Conservation (phyloP, 2,888 invertebrate species). For the Dysmachus trigonus region DNA sequence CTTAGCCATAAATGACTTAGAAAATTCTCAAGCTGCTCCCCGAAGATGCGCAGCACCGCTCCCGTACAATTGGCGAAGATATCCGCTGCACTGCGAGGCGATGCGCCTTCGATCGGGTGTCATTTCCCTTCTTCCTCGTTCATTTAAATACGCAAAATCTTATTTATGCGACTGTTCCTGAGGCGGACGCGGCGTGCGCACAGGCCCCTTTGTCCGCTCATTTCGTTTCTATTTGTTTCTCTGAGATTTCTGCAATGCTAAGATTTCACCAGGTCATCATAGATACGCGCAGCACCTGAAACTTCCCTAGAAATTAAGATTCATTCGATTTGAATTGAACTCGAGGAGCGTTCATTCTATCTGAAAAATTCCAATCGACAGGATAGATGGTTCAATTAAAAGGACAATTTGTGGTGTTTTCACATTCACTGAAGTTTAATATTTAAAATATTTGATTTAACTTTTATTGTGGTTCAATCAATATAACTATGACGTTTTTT, state of each 20-base stretch:
- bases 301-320: background rate
- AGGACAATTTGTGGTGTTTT: background rate
- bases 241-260: slow-evolving; percentile 14
- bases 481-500: no score
- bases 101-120: slow-evolving; percentile 34
- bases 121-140: slow-evolving; percentile 41
- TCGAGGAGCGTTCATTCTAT: background rate
- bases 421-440: no score
- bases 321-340: background rate
- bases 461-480: no score
- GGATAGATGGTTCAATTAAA: background rate
- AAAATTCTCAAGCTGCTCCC: slow-evolving; percentile 36
- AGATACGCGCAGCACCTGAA: background rate
- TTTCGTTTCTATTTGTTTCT: slow-evolving; percentile 1
- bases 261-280: background rate
- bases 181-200: background rate
- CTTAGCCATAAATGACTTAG: slow-evolving; percentile 64
- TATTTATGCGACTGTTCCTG: slow-evolving; percentile 31
- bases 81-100: background rate
- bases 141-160: slow-evolving; percentile 42
- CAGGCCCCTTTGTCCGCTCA: background rate
- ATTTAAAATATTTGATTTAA: no score
- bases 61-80: background rate
- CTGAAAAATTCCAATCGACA: background rate
- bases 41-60: background rate